Evolutionary conservation across 1,140 invertebrate genomes (phyloP).

Genomic region (Bradysia coprophila): DNA sequence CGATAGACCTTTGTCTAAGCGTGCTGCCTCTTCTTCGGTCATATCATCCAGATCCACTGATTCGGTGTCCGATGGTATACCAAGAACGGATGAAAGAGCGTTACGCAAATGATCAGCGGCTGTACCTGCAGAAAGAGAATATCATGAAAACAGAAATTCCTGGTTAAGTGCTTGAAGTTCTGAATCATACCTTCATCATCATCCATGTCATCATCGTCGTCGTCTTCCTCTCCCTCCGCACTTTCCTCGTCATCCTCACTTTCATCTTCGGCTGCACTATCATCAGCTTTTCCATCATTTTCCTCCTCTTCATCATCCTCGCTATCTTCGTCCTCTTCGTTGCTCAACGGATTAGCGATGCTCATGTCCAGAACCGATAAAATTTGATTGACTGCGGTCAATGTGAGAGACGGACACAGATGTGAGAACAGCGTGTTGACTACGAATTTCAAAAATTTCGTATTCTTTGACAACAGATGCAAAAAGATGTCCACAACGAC

Average conservation of each 20-base stretch:
- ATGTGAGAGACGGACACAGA: conserved; percentile 45
- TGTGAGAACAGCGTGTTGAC: conserved; percentile 52
- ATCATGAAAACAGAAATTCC: conserved; percentile 28
- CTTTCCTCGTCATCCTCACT: conserved; percentile 19
- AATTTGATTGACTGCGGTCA: conserved; percentile 46
- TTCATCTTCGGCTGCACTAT: background rate
- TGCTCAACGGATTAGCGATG: conserved; percentile 35
- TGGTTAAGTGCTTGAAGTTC: conserved; percentile 17
- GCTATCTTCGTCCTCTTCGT: conserved; percentile 23
- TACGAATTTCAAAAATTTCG: conserved; percentile 42
- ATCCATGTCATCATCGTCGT: conserved; percentile 18
- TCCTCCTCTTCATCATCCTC: conserved; percentile 15
- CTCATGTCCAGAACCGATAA: conserved; percentile 49
- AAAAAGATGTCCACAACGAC: conserved; percentile 58
- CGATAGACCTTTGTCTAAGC: conserved; percentile 45
- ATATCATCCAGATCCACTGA: conserved; percentile 59
- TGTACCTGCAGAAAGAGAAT: conserved; percentile 37
- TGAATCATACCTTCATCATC: conserved; percentile 19
- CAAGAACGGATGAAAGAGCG: conserved; percentile 42
- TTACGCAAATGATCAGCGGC: conserved; percentile 41
- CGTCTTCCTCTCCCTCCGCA: conserved; percentile 13
- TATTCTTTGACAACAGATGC: conserved; percentile 48
- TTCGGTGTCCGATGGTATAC: conserved; percentile 38
- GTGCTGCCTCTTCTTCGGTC: conserved; percentile 51
- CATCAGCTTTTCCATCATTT: conserved; percentile 10